A percentile compares a stretch with the other conserved stretches of the same genome.
These are phyloP conservation scores for Lissocephala sabroskyi DNA, from an alignment of 2,888 invertebrate species.

Conservation along the genomic window DNA sequence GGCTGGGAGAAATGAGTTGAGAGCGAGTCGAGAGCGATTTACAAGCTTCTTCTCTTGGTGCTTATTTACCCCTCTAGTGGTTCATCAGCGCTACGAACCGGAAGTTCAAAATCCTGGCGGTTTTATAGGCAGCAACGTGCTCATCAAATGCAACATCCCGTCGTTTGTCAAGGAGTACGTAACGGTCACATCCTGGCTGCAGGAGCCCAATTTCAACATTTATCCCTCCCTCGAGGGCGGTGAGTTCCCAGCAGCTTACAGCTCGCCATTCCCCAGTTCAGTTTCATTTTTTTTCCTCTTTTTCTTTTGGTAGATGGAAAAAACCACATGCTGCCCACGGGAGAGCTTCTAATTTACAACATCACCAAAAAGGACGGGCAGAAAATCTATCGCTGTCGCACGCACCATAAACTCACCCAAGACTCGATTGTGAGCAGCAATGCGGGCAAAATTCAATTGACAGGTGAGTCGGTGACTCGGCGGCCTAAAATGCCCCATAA, in stretches of 20 bases:
- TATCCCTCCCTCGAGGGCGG: conserved; percentile 75
- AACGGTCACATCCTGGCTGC: conserved; percentile 75
- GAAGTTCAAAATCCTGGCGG: conserved; percentile 76
- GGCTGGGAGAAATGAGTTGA: neutral
- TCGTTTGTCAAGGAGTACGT: conserved; percentile 76
- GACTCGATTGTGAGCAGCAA: conserved; percentile 76
- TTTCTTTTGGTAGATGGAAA: conserved; percentile 74
- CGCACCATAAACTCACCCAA: conserved; percentile 77
- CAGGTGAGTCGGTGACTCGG: conserved; percentile 72
- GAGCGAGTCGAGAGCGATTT: neutral
- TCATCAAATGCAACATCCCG: conserved; percentile 75
- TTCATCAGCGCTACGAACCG: conserved; percentile 75
- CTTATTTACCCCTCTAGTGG: conserved; percentile 68
- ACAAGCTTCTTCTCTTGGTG: neutral
- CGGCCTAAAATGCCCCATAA: neutral
- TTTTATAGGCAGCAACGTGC: conserved; percentile 75
- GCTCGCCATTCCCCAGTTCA: too few relatives aligned
- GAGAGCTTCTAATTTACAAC: conserved; percentile 77
- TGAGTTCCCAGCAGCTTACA: conserved; percentile 67
- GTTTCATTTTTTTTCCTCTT: too few relatives aligned
- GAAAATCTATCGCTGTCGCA: conserved; percentile 76
- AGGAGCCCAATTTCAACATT: conserved; percentile 75
- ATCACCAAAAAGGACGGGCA: conserved; percentile 75
- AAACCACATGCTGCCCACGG: conserved; percentile 76
- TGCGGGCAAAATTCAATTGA: conserved; percentile 75